phyloP scores from a whole-genome alignment of 2,888 invertebrate genomes.

The Eudemis profundana region DNA sequence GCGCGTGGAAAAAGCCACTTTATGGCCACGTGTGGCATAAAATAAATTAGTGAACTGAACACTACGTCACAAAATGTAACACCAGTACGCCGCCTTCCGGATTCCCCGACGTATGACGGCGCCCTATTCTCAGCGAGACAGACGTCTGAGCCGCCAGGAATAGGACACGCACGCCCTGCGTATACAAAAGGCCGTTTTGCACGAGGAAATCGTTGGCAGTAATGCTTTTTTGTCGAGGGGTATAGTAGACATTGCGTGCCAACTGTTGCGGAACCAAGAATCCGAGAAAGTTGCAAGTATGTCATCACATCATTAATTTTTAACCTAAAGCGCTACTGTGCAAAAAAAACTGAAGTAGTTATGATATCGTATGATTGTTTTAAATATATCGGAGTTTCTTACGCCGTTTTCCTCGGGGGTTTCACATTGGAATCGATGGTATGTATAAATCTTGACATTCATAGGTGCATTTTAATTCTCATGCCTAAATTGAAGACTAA shows the following conservation, averaged over 20 bases:
- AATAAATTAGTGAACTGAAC: background rate
- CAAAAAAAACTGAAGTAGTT: too few species aligned
- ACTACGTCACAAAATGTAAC: background rate
- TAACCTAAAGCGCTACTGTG: too few species aligned
- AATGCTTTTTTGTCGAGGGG: background rate
- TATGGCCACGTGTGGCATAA: too few species aligned
- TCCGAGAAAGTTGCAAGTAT: background rate
- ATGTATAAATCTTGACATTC: too few species aligned
- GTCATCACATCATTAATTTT: too few species aligned
- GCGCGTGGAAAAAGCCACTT: too few species aligned
- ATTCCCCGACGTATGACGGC: constrained; percentile 9
- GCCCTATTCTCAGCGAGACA: background rate
- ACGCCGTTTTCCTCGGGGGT: too few species aligned
- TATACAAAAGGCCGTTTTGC: background rate
- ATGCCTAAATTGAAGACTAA: too few species aligned
- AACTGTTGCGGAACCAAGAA: constrained; percentile 2
- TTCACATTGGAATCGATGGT: too few species aligned
- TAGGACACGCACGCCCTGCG: background rate
- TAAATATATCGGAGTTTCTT: too few species aligned
- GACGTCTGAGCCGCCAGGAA: background rate
- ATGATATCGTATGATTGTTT: too few species aligned
- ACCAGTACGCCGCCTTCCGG: constrained; percentile 2
- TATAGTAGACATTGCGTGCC: background rate
- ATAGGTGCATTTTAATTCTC: too few species aligned
- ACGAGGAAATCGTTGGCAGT: background rate